Evolutionary conservation across 2,797 vertebrate species (phyloP).

Genomic region (Lacerta bilineata): DNA sequence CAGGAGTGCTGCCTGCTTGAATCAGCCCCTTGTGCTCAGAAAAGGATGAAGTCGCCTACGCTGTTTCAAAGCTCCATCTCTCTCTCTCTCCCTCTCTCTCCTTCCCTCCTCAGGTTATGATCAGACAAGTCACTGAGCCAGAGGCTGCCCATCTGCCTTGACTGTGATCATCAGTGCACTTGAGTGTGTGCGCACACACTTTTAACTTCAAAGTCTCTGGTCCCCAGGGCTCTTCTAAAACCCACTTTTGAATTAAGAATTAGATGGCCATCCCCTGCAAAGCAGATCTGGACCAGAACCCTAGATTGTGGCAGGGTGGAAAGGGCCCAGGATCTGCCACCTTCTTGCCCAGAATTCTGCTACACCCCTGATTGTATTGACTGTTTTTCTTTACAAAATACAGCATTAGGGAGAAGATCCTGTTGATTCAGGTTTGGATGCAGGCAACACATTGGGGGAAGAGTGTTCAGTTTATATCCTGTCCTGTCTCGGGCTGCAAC

Average conservation of each 20-base stretch:
- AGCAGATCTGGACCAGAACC: neutral
- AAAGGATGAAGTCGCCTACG: slow-evolving; percentile 22
- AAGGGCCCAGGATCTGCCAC: neutral
- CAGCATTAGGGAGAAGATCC: too few relatives aligned
- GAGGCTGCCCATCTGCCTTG: slow-evolving; percentile 1
- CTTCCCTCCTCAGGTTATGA: slow-evolving; percentile 37
- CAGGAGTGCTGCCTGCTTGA: slow-evolving; percentile 47
- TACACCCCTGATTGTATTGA: neutral
- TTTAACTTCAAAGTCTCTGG: slow-evolving; percentile 2
- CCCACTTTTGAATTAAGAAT: slow-evolving; percentile 20
- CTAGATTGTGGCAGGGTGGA: neutral
- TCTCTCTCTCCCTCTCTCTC: slow-evolving; percentile 28
- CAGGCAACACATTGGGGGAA: too few relatives aligned
- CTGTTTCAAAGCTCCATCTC: slow-evolving; percentile 16
- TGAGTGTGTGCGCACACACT: fast-evolving
- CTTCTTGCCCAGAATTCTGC: neutral
- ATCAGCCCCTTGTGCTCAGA: slow-evolving; percentile 31
- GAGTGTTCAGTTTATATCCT: too few relatives aligned
- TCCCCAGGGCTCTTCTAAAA: slow-evolving; percentile 44
- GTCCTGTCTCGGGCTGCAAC: too few relatives aligned
- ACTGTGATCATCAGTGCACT: neutral
- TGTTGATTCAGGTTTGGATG: too few relatives aligned
- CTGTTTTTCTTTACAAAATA: too few relatives aligned
- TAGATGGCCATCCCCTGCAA: too few relatives aligned
- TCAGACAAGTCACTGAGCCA: slow-evolving; percentile 43